Percentiles rank a stretch among this genome's conserved stretches.
phyloP scores from a whole-genome alignment of 2,797 vertebrate species.

The Varecia variegata region DNA sequence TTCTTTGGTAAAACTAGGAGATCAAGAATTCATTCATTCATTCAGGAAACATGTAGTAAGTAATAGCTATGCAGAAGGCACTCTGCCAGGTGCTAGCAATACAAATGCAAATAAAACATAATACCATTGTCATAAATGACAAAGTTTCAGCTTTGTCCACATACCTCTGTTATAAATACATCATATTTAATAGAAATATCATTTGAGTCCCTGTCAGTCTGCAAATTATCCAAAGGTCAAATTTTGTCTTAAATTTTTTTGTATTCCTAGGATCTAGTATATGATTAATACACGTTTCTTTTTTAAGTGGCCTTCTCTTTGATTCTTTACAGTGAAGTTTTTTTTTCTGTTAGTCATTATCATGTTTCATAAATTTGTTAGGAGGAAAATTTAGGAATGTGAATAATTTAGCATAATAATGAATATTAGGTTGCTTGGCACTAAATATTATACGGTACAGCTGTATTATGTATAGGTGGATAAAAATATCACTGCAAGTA shows the following conservation, averaged over 20 bases:
- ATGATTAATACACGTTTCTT: background rate
- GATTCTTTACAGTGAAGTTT: background rate
- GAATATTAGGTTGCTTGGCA: background rate
- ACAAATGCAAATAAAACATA: background rate
- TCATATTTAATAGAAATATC: background rate
- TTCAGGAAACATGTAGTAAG: background rate
- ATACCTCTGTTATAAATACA: background rate
- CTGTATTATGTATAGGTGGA: background rate
- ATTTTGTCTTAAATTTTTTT: conserved; percentile 1
- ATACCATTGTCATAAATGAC: background rate
- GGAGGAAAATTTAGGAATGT: background rate
- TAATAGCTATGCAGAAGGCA: background rate
- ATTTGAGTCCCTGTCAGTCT: background rate
- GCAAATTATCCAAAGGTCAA: background rate
- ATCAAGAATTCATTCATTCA: background rate
- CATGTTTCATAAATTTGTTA: background rate
- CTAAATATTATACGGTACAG: background rate
- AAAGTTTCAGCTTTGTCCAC: background rate
- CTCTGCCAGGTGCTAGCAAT: background rate
- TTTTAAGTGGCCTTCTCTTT: background rate
- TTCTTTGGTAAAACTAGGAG: background rate
- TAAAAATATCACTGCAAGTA: background rate
- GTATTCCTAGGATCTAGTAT: background rate
- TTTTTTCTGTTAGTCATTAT: background rate
- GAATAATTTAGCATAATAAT: background rate